A percentile compares a stretch with the other conserved stretches of the same genome.
Conservation (phyloP, 1,140 invertebrate genomes). For the Pygmarrhopalites habei region DNA sequence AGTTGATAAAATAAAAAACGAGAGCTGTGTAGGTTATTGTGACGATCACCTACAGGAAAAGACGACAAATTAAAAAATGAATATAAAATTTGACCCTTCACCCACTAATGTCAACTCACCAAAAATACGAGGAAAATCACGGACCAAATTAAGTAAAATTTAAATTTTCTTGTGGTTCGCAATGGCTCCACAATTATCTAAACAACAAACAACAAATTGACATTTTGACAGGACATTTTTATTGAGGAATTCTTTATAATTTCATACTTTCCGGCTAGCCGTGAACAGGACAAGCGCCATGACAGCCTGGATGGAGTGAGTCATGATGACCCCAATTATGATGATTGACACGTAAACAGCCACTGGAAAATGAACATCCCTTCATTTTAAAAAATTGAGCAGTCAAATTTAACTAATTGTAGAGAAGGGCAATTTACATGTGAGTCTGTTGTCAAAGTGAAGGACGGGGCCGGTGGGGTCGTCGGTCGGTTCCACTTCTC, state of each 20-base stretch:
- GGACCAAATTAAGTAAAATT: background rate
- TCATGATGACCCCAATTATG: background rate
- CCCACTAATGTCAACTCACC: no score
- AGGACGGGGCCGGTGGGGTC: background rate
- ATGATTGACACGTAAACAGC: constrained; percentile 6
- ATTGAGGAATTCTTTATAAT: no score
- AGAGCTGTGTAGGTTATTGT: background rate
- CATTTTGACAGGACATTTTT: no score
- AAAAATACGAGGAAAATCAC: background rate
- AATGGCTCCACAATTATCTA: constrained; percentile 10
- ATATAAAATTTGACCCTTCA: no score
- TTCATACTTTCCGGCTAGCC: no score
- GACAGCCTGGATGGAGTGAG: background rate
- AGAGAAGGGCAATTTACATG: constrained; percentile 1
- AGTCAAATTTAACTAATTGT: no score
- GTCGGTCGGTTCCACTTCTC: background rate
- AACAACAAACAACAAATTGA: no score
- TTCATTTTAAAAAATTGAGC: no score
- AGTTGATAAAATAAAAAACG: background rate
- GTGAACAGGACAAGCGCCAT: background rate
- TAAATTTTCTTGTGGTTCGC: background rate
- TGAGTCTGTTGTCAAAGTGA: background rate
- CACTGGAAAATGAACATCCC: no score
- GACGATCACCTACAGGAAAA: no score
- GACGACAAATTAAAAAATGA: no score